Percentiles rank a stretch among this genome's conserved stretches.
phyloP scores from a whole-genome alignment of 2,113 vertebrate species.

The Onychostruthus taczanowskii region DNA sequence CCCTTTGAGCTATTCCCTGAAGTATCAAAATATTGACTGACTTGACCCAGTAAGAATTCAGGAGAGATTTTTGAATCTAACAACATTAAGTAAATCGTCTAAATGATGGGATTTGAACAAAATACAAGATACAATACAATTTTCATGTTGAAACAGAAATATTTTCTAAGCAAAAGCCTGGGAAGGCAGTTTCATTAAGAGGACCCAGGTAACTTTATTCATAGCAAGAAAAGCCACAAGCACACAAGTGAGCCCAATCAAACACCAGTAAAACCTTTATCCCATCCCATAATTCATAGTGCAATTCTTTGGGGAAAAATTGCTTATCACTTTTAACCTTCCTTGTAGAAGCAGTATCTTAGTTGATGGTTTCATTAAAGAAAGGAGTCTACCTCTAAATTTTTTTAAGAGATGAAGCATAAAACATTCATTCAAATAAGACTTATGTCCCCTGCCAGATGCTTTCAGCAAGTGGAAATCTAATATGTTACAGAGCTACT shows the following conservation, averaged over 20 bases:
- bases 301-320: not conserved
- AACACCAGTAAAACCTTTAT: constrained; percentile 1
- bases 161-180: not conserved
- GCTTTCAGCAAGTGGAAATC: constrained; percentile 62
- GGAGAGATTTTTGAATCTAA: not conserved
- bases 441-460: constrained; percentile 36
- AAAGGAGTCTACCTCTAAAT: constrained; percentile 29
- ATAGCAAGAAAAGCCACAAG: not conserved
- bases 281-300: not conserved
- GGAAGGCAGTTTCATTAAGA: not conserved
- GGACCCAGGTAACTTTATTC: not conserved
- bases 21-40: not conserved
- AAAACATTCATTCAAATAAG: constrained; percentile 72
- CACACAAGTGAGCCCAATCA: not conserved
- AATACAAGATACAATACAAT: not conserved
- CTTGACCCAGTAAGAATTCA: not conserved
- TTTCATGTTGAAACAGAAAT: not conserved
- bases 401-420: constrained; percentile 49
- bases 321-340: constrained; percentile 15
- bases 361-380: constrained; percentile 54
- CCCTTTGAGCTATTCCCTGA: not conserved
- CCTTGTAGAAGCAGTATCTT: constrained; percentile 14
- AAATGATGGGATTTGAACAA: not conserved
- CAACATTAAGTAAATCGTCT: not conserved
- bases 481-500: constrained; percentile 58